These are phyloP conservation scores for Australoheros facetus DNA, from an alignment of 2,797 vertebrate species.

Conservation along the genomic window DNA sequence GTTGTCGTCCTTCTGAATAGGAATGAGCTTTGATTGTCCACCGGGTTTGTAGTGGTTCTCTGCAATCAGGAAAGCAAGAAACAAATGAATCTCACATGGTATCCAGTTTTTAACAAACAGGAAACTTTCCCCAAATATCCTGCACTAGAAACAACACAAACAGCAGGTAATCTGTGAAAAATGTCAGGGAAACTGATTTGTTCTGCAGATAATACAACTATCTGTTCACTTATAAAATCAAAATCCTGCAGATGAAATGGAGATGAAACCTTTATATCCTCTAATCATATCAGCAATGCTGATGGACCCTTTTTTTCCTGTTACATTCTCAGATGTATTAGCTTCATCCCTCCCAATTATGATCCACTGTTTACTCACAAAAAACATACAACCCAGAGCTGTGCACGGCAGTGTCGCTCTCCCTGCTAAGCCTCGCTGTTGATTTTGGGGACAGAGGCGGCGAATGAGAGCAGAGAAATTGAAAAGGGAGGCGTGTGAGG, in stretches of 20 bases:
- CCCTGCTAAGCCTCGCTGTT: slow-evolving; percentile 49
- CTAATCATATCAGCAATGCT: slow-evolving; percentile 18
- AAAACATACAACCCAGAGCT: slow-evolving; percentile 60
- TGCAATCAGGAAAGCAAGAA: slow-evolving; percentile 70
- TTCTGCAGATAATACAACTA: slow-evolving; percentile 24
- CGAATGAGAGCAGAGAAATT: slow-evolving; percentile 71
- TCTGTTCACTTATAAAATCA: slow-evolving; percentile 23
- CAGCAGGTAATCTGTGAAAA: slow-evolving; percentile 2
- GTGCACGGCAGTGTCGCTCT: not conserved
- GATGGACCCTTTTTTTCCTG: slow-evolving; percentile 10
- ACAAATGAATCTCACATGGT: not conserved
- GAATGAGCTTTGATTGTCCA: slow-evolving; percentile 85
- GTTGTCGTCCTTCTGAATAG: slow-evolving; percentile 90
- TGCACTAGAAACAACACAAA: not conserved
- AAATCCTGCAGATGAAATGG: slow-evolving; percentile 31
- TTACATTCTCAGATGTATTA: slow-evolving; percentile 42
- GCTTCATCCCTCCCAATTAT: slow-evolving; percentile 46
- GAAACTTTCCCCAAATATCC: not conserved
- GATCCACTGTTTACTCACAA: slow-evolving; percentile 49
- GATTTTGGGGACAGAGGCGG: slow-evolving; percentile 69
- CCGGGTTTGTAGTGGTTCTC: slow-evolving; percentile 84
- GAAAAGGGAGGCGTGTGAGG: slow-evolving; percentile 63
- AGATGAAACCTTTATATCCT: slow-evolving; percentile 10
- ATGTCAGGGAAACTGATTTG: slow-evolving; percentile 12
- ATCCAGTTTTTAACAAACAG: not conserved